A percentile compares a stretch with the other conserved stretches of the same genome.
Conservation (phyloP, 2,888 invertebrate genomes). For the Pomacea canaliculata region DNA sequence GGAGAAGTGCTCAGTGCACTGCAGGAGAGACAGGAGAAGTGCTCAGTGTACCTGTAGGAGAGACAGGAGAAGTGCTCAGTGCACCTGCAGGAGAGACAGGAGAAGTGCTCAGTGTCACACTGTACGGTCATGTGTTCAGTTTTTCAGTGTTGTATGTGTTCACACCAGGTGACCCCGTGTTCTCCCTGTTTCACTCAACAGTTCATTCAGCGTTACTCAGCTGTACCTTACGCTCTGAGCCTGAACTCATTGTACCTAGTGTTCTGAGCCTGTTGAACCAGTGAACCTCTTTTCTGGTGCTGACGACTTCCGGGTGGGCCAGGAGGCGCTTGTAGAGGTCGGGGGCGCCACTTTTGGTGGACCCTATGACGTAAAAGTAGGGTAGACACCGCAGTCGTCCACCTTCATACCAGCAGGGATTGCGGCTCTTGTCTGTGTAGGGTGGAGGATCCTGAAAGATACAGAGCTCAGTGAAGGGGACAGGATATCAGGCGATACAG, state of each 20-base stretch:
- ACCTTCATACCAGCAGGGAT: conserved; percentile 24
- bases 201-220: too few relatives aligned
- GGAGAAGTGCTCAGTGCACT: background rate
- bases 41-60: background rate
- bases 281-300: conserved; percentile 20
- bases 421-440: conserved; percentile 13
- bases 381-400: conserved; percentile 15
- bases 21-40: background rate
- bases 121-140: too few relatives aligned
- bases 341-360: conserved; percentile 17
- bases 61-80: background rate
- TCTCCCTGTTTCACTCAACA: too few relatives aligned
- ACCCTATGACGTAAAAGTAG: conserved; percentile 20
- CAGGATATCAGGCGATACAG: background rate
- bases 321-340: conserved; percentile 3
- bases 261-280: conserved; percentile 22
- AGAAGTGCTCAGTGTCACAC: background rate
- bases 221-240: too few relatives aligned
- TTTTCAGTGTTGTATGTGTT: background rate
- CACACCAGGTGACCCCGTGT: too few relatives aligned
- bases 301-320: conserved; percentile 7
- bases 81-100: background rate
- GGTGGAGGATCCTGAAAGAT: conserved; percentile 3
- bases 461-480: background rate
- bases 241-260: background rate